Evolutionary conservation across 1,140 invertebrate species (phyloP), one percentile per base, ranked within the genome.

Genomic region (Cryptotermes secundus): DNA sequence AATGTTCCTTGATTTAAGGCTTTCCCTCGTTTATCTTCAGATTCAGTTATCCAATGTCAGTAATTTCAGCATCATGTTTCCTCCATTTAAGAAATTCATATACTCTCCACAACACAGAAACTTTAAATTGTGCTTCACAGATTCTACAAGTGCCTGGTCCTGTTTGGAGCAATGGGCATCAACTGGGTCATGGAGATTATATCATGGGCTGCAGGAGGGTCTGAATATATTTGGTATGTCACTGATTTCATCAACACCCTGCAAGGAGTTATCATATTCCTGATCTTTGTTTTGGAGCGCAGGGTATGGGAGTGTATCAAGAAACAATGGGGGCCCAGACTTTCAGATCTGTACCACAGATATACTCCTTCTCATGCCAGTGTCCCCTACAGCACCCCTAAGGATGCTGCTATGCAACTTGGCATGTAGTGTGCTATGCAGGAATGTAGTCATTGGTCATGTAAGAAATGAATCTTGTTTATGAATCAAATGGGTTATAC

Each of bases 161-260:
- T 93, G 0, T 92, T 92, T 86, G 88, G 91, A 22, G 85, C 92
- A 6, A 92, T 93, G 92, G 91, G 91, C 0, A 88, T 93, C 19
- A 92, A 90, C 80, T 93, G 92, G 92, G 86, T 88, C 0, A 89
- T 92, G 86, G 92, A 93, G 83, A 86, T 92, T 24, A 87, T 92
- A 19, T 92, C 92, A 0, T 92, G 90, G 90, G 88, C 86, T 1
- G 88, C 90, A 84, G 87, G 89, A 22, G 89, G 89, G 16, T 86
- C 90, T 49, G 86, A 88, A 0, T 86, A 89, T 7, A 87, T 90
- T 16, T 93, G 92, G 91, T 89, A 90, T 2, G 87, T 90, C 0
- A 95, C 95, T 16, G 92, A 92, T 79, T 84, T 92, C 1, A 83
- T 93, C 10, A 93, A 92, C 85, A 89, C 90, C 7, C 87, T 92